Conservation (phyloP, 30 jellyfish, hydroid and myxozoan genomes). For the Hydra vulgaris region DNA sequence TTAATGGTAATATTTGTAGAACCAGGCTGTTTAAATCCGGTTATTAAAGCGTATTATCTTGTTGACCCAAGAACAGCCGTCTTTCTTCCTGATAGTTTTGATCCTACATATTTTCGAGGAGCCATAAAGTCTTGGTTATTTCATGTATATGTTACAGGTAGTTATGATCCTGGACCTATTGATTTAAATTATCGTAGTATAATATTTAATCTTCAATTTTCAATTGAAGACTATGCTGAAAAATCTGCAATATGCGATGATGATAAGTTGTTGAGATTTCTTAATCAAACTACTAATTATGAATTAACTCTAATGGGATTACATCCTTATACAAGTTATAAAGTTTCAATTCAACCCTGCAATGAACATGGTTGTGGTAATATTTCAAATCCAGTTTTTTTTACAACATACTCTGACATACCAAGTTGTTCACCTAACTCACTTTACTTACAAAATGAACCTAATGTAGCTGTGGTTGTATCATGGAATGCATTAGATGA, state of each 20-base stretch:
- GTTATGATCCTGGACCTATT: background rate
- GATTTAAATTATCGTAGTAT: background rate
- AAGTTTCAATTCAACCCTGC: background rate
- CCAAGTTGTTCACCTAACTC: background rate
- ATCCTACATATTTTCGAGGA: background rate
- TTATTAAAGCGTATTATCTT: too few relatives aligned
- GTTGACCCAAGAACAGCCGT: background rate
- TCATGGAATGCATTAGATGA: background rate
- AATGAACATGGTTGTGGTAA: background rate
- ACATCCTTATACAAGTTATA: background rate
- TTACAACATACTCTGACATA: background rate
- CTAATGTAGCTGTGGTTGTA: background rate
- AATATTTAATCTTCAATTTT: background rate
- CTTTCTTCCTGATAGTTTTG: background rate
- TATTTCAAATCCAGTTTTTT: background rate
- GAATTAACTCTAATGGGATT: background rate
- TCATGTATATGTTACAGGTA: background rate
- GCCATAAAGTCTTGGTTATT: background rate
- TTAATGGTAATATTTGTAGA: too few relatives aligned
- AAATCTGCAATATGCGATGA: background rate
- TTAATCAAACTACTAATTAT: background rate
- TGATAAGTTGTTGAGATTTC: background rate
- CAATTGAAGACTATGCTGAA: background rate
- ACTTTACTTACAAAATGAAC: background rate
- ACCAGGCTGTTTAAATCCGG: background rate